These are phyloP conservation scores for Caenorhabditis remanei DNA, from an alignment of 1,140 invertebrate species.

Conservation along the genomic window DNA sequence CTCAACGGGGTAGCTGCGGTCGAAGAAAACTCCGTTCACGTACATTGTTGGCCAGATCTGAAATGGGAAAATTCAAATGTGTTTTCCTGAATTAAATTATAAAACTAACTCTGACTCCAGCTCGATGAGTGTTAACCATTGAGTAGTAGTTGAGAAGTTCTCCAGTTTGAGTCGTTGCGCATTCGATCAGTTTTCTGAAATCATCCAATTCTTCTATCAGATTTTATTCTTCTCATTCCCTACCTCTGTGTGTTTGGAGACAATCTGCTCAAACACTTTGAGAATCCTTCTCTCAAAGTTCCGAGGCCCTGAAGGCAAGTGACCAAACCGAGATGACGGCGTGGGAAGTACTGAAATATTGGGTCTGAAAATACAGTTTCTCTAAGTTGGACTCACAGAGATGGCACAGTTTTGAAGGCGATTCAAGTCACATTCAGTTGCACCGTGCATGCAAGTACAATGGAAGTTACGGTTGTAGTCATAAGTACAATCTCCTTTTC, in stretches of 20 bases:
- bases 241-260: conserved; percentile 63
- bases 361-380: background rate
- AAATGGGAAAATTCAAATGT: background rate
- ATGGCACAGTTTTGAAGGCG: conserved; percentile 67
- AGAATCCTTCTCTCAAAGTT: conserved; percentile 64
- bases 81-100: background rate
- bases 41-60: conserved; percentile 68
- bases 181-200: conserved; percentile 63
- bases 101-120: conserved; percentile 59
- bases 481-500: conserved; percentile 66
- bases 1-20: conserved; percentile 64
- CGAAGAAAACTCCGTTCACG: conserved; percentile 68
- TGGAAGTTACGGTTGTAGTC: conserved; percentile 67
- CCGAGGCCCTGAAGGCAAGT: conserved; percentile 65
- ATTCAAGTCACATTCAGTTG: conserved; percentile 66
- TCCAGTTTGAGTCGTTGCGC: conserved; percentile 66
- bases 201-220: background rate
- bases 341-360: conserved; percentile 66
- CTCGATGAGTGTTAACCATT: conserved; percentile 67
- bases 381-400: conserved; percentile 54
- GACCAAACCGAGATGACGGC: conserved; percentile 66
- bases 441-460: conserved; percentile 67
- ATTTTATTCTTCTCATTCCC: background rate
- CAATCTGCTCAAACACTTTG: conserved; percentile 62
- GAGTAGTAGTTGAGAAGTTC: conserved; percentile 68